Percentiles rank a stretch among this genome's conserved stretches.
phyloP scores from a whole-genome alignment of 2,888 invertebrate genomes.

The Xestia sexstrigata region DNA sequence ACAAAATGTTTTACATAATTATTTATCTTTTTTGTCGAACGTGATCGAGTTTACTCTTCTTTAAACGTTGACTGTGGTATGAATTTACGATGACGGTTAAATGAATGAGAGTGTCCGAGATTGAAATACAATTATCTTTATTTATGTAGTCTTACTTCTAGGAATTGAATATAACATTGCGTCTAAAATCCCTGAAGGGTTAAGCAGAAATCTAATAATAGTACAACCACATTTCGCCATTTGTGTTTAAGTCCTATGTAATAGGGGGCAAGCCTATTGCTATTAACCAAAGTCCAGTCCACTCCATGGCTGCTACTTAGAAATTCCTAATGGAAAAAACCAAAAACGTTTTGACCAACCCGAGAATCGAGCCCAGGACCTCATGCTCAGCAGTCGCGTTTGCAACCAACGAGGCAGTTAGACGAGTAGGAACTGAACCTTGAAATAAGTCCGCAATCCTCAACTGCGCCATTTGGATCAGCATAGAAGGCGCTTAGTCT shows the following conservation, averaged over 20 bases:
- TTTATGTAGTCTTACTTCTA: not conserved
- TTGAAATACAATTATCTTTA: constrained; percentile 2
- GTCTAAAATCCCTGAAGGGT: too few relatives aligned
- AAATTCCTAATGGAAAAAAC: too few relatives aligned
- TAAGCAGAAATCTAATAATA: too few relatives aligned
- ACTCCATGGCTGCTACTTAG: too few relatives aligned
- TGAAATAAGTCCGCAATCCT: constrained; percentile 29
- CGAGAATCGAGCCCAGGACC: too few relatives aligned
- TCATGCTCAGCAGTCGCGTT: too few relatives aligned
- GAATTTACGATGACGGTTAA: not conserved
- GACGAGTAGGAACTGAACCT: constrained; percentile 14
- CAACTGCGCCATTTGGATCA: constrained; percentile 21
- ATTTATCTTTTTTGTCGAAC: constrained; percentile 18
- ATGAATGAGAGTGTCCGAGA: not conserved
- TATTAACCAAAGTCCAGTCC: too few relatives aligned
- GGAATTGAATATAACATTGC: not conserved
- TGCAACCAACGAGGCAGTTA: too few relatives aligned
- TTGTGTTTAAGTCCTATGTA: too few relatives aligned
- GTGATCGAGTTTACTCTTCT: constrained; percentile 25
- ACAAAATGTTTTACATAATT: constrained; percentile 44
- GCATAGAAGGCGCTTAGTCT: constrained; percentile 9
- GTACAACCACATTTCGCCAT: too few relatives aligned
- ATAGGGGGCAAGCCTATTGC: too few relatives aligned
- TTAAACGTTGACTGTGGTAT: not conserved
- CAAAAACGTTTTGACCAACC: too few relatives aligned